These are phyloP conservation scores for Ondatra zibethicus DNA, from an alignment of 2,113 vertebrate species.

Conservation along the genomic window DNA sequence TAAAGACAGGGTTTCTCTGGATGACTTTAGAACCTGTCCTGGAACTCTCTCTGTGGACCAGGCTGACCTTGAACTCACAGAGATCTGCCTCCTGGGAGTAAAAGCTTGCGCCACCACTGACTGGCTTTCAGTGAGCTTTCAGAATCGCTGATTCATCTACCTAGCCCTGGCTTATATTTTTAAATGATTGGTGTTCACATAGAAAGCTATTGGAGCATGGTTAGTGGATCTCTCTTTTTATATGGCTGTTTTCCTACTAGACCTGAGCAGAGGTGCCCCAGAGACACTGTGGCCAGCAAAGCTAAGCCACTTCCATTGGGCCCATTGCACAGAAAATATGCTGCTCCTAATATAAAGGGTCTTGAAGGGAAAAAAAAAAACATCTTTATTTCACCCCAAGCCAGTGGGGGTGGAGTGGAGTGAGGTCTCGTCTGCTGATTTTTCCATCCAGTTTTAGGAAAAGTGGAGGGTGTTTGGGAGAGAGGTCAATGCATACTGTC, in stretches of 20 bases:
- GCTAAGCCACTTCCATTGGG: neutral
- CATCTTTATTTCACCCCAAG: neutral
- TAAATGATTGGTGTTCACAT: neutral
- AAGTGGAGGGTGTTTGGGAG: neutral
- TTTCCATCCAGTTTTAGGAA: constrained; percentile 21
- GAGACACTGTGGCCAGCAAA: neutral
- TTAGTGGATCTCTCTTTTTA: neutral
- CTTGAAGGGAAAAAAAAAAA: neutral
- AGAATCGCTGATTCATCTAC: neutral
- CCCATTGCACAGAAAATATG: neutral
- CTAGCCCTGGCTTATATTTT: neutral
- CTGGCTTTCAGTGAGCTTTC: neutral
- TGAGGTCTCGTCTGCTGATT: neutral
- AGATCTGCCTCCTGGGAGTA: no score
- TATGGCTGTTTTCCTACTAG: neutral
- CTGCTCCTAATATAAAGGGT: neutral
- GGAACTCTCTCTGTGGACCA: no score
- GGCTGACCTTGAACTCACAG: no score
- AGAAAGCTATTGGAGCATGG: neutral
- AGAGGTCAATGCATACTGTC: neutral
- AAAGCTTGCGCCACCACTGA: no score
- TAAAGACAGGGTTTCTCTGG: no score
- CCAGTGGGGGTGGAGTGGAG: neutral
- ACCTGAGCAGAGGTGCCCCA: neutral
- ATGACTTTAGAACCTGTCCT: no score